A percentile compares a stretch with the other conserved stretches of the same genome.
Conservation (phyloP, 53 echinoderm and acorn worm species). For the Patiria pectinifera region DNA sequence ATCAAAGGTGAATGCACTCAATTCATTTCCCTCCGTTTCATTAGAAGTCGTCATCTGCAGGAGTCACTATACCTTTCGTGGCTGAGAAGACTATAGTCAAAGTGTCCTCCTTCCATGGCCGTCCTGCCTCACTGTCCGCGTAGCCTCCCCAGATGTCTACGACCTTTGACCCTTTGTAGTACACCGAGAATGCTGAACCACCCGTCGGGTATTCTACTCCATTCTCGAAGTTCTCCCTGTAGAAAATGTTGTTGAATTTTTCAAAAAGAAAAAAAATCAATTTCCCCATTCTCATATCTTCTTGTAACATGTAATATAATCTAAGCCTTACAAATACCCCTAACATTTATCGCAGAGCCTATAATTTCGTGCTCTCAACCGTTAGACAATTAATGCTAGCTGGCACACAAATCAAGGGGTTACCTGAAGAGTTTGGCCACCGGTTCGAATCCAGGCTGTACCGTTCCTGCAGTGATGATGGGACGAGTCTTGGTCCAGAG, state of each 20-base stretch:
- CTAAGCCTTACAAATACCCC: neutral
- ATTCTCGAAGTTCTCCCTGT: slow-evolving; percentile 7
- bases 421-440: slow-evolving; percentile 79
- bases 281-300: too few relatives aligned
- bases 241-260: too few relatives aligned
- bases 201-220: slow-evolving; percentile 58
- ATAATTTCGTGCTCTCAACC: too few relatives aligned
- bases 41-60: too few relatives aligned
- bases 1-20: too few relatives aligned
- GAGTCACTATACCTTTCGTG: slow-evolving; percentile 57
- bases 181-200: slow-evolving; percentile 55
- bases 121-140: slow-evolving; percentile 58
- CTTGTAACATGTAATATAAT: neutral
- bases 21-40: neutral
- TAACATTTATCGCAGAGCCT: too few relatives aligned
- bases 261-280: too few relatives aligned
- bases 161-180: too few relatives aligned
- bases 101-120: slow-evolving; percentile 75
- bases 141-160: too few relatives aligned
- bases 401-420: neutral
- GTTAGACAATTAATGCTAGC: neutral
- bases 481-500: slow-evolving; percentile 34
- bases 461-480: slow-evolving; percentile 61
- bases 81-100: slow-evolving; percentile 59
- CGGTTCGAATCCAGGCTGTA: slow-evolving; percentile 77